Evolutionary conservation across 2,888 invertebrate genomes (phyloP).

Genomic region (Agrochola macilenta): DNA sequence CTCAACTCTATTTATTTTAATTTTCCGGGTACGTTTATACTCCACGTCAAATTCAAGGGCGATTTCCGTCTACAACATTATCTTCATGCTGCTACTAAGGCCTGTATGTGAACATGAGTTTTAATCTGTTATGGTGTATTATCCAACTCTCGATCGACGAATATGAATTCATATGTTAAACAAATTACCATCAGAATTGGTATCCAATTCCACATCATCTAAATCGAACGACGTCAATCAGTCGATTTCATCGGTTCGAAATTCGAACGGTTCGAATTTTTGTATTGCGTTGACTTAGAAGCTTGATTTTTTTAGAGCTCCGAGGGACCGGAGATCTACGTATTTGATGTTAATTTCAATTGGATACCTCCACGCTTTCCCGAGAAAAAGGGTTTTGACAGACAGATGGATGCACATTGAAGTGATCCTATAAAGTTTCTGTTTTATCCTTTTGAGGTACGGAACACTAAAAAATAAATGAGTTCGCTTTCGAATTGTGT

Average conservation of each 20-base stretch:
- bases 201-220: not conserved
- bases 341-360: too few relatives aligned
- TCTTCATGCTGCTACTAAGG: not conserved
- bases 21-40: conserved; percentile 50
- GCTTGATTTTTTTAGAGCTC: too few relatives aligned
- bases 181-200: not conserved
- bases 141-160: not conserved
- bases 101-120: not conserved
- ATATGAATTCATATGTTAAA: not conserved
- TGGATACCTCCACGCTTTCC: too few relatives aligned
- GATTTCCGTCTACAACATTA: not conserved
- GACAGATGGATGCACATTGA: too few relatives aligned
- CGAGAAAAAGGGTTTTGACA: too few relatives aligned
- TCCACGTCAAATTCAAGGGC: conserved; percentile 29
- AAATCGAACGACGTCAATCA: not conserved
- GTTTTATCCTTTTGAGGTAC: too few relatives aligned
- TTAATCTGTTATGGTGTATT: not conserved
- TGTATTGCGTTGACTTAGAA: too few relatives aligned
- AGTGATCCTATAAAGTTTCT: too few relatives aligned
- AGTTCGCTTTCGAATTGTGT: too few relatives aligned
- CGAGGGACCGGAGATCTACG: too few relatives aligned
- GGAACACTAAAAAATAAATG: too few relatives aligned
- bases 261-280: not conserved
- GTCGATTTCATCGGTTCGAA: not conserved
- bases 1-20: conserved; percentile 11